These are phyloP conservation scores for Hemiscyllium ocellatum DNA, from an alignment of 2,113 vertebrate species.

Conservation along the genomic window DNA sequence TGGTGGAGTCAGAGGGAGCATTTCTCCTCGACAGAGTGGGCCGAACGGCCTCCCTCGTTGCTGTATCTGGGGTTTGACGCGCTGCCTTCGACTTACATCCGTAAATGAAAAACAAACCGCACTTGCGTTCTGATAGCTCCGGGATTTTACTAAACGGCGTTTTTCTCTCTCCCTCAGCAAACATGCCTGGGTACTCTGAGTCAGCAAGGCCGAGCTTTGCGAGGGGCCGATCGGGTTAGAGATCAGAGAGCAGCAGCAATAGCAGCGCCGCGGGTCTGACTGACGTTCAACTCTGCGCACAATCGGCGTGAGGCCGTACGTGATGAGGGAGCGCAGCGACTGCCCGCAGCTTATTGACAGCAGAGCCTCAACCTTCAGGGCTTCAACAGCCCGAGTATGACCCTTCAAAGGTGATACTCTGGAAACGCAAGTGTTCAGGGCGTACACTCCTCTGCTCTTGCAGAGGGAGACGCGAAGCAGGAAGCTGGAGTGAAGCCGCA, in stretches of 20 bases:
- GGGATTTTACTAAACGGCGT: not conserved
- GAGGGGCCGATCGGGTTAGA: not conserved
- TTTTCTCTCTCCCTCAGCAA: no score
- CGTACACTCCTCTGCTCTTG: not conserved
- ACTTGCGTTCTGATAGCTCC: not conserved
- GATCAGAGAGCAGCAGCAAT: not conserved
- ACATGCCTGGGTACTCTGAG: no score
- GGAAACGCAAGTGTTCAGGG: not conserved
- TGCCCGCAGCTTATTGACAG: not conserved
- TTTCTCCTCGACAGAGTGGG: no score
- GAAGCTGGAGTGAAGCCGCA: not conserved
- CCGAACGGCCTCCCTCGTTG: no score
- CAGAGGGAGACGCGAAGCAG: not conserved
- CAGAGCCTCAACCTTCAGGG: not conserved
- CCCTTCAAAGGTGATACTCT: not conserved
- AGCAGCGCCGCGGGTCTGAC: not conserved
- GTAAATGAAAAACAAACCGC: not conserved
- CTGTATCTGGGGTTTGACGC: not conserved
- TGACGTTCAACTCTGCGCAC: constrained; percentile 15
- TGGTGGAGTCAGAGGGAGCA: no score
- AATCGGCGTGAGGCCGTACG: constrained; percentile 17
- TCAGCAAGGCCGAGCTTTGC: not conserved
- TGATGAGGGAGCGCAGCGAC: not conserved
- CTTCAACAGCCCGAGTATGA: not conserved
- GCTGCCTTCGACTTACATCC: not conserved